phyloP scores from a whole-genome alignment of 2,113 vertebrate genomes.

The Oenanthe melanoleuca region DNA sequence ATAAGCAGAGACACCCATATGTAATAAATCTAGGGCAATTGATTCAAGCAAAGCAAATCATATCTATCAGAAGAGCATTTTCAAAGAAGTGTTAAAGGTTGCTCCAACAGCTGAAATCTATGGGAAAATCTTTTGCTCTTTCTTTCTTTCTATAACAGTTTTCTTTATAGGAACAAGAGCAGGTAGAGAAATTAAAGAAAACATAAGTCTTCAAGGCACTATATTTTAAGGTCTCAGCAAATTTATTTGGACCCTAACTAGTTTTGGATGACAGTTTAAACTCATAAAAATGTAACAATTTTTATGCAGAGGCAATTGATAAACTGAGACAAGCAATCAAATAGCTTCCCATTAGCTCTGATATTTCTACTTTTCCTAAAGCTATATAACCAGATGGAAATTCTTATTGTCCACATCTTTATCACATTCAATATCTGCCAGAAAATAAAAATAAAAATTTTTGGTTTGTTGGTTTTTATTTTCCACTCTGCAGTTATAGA shows the following conservation, averaged over 20 bases:
- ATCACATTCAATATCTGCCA: neutral
- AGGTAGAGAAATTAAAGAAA: neutral
- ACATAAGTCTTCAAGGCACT: neutral
- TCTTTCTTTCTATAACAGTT: neutral
- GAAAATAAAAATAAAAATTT: neutral
- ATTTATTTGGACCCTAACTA: neutral
- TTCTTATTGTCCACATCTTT: neutral
- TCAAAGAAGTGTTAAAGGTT: neutral
- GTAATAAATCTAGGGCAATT: neutral
- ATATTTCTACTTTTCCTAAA: neutral
- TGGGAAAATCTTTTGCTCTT: neutral
- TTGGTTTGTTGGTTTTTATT: neutral
- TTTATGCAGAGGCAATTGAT: neutral
- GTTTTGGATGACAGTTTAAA: neutral
- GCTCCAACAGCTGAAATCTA: neutral
- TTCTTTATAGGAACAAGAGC: neutral
- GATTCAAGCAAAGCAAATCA: neutral
- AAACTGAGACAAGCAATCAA: neutral
- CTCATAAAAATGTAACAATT: neutral
- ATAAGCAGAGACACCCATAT: neutral
- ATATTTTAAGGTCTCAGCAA: neutral
- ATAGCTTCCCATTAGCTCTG: neutral
- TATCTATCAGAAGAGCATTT: neutral
- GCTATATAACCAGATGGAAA: neutral
- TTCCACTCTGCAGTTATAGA: neutral